Percentiles rank a stretch among this genome's conserved stretches.
phyloP scores from a whole-genome alignment of 2,797 vertebrate genomes.

The Spinus pinus region DNA sequence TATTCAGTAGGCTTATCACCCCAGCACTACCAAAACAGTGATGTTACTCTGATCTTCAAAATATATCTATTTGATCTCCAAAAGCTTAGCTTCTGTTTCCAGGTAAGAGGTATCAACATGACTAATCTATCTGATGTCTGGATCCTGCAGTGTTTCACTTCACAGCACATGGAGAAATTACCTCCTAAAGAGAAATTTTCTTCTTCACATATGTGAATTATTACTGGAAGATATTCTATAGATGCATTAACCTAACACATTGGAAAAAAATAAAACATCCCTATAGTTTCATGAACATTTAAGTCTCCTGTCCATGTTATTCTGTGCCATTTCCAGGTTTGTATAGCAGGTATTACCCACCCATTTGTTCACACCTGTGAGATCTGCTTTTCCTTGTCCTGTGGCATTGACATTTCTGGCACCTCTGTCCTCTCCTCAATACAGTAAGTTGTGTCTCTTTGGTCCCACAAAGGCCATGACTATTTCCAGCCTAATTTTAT shows the following conservation, averaged over 20 bases:
- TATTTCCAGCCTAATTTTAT: not conserved
- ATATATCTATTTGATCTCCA: not conserved
- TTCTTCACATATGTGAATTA: not conserved
- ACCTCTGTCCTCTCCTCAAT: not conserved
- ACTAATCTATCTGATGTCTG: not conserved
- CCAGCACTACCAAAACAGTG: not conserved
- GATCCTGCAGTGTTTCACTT: not conserved
- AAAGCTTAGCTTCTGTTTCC: not conserved
- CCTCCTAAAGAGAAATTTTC: not conserved
- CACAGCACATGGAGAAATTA: not conserved
- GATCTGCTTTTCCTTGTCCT: not conserved
- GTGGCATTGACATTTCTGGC: not conserved
- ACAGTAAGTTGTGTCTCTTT: not conserved
- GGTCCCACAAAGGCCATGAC: not conserved
- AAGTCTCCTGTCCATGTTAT: not conserved
- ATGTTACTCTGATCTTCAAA: not conserved
- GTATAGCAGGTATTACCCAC: not conserved
- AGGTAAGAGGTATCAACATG: not conserved
- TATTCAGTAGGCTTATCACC: not conserved
- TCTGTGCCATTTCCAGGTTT: not conserved
- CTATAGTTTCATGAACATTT: accelerated
- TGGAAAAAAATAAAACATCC: not conserved
- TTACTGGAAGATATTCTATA: not conserved
- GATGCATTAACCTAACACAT: not conserved
- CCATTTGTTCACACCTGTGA: not conserved